Conservation (phyloP, 92 coral and sea anemone genomes). For the Meandrina meandrites region DNA sequence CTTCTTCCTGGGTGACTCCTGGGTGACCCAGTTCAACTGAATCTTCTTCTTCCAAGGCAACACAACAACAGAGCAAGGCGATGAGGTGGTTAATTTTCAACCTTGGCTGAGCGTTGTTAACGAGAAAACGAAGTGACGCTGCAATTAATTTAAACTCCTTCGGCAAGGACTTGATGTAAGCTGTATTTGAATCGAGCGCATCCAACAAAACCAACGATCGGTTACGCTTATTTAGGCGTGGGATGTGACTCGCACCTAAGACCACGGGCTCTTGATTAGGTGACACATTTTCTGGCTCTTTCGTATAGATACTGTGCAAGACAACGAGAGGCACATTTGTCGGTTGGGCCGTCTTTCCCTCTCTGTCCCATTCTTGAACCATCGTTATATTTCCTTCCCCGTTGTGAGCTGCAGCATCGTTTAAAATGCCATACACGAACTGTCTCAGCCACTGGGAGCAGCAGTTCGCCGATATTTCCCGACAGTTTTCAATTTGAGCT, state of each 20-base stretch:
- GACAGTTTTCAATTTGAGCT: slow-evolving; percentile 69
- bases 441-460: slow-evolving; percentile 51
- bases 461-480: slow-evolving; percentile 61
- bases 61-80: slow-evolving; percentile 50
- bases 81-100: slow-evolving; percentile 36
- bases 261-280: slow-evolving; percentile 30
- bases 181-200: slow-evolving; percentile 39
- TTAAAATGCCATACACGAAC: slow-evolving; percentile 54
- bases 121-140: slow-evolving; percentile 63
- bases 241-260: slow-evolving; percentile 47
- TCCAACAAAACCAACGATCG: slow-evolving; percentile 13
- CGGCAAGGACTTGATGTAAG: slow-evolving; percentile 27
- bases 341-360: neutral
- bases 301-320: neutral
- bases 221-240: slow-evolving; percentile 9
- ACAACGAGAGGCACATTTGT: too few relatives aligned
- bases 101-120: slow-evolving; percentile 49
- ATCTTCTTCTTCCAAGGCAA: neutral
- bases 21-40: neutral
- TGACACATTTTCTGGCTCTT: slow-evolving; percentile 10
- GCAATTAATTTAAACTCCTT: slow-evolving; percentile 32
- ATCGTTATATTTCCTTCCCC: neutral
- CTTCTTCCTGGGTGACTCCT: too few relatives aligned
- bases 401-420: neutral
- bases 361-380: slow-evolving; percentile 71